Conservation (phyloP, 2,888 invertebrate species). For the Caenorhabditis afra region DNA sequence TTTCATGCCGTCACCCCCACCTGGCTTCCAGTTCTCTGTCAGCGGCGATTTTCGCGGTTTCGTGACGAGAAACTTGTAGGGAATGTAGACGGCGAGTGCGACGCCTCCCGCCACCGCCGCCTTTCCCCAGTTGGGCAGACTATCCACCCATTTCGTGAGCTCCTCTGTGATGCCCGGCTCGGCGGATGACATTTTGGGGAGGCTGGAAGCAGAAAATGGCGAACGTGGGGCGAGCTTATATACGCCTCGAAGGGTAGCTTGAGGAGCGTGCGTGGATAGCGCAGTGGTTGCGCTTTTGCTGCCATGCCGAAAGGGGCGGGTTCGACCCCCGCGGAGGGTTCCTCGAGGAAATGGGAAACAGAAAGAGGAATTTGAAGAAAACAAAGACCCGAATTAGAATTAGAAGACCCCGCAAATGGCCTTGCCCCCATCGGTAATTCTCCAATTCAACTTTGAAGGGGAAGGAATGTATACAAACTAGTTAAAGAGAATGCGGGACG, state of each 20-base stretch:
- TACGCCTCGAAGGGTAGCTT: background rate
- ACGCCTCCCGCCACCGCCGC: slow-evolving; percentile 69
- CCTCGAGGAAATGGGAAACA: background rate
- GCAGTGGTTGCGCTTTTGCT: background rate
- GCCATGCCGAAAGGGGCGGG: no score
- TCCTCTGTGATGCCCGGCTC: slow-evolving; percentile 43
- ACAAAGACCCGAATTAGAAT: no score
- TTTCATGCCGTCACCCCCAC: slow-evolving; percentile 17
- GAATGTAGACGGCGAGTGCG: slow-evolving; percentile 65
- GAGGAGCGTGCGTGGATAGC: background rate
- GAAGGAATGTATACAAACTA: no score
- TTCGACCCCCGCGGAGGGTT: no score
- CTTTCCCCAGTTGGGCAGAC: slow-evolving; percentile 70
- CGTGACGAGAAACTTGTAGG: slow-evolving; percentile 60
- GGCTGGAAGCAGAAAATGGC: background rate
- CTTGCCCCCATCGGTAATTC: no score
- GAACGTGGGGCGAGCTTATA: background rate
- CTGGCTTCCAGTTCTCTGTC: slow-evolving; percentile 65
- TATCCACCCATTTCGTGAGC: slow-evolving; percentile 61
- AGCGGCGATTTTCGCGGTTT: slow-evolving; percentile 60
- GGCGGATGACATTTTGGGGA: slow-evolving; percentile 31
- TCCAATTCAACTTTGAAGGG: no score
- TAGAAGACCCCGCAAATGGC: no score
- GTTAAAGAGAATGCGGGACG: no score
- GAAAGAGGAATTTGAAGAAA: no score